Evolutionary conservation across 2,888 invertebrate genomes (phyloP).

Genomic region (Tetramorium bicarinatum): DNA sequence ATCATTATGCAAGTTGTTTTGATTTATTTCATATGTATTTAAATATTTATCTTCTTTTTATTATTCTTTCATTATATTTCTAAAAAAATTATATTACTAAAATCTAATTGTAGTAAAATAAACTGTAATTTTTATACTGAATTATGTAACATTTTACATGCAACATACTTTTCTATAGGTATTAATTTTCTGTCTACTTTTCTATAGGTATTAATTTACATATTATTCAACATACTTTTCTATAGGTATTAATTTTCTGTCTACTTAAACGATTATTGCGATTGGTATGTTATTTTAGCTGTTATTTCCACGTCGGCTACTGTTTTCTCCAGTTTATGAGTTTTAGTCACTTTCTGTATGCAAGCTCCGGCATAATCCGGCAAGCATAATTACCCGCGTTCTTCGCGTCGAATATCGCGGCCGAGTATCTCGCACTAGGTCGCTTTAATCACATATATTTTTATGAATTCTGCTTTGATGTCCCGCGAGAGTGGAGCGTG

Average conservation of each 20-base stretch:
- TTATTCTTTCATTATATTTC: background rate
- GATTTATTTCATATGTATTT: background rate
- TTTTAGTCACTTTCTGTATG: background rate
- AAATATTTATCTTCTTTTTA: background rate
- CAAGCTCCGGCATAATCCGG: constrained; percentile 2
- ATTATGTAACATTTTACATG: background rate
- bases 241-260: background rate
- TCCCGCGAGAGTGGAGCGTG: constrained; percentile 18
- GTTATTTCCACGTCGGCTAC: background rate
- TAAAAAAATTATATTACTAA: background rate
- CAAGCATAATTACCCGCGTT: constrained; percentile 39
- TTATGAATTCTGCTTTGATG: constrained; percentile 49
- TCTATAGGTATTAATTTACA: too few species aligned
- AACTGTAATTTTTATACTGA: background rate
- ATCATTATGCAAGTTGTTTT: background rate
- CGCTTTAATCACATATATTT: constrained; percentile 56
- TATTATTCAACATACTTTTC: background rate
- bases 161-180: background rate
- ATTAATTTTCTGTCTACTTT: too few species aligned
- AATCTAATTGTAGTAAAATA: background rate
- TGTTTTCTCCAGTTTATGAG: background rate
- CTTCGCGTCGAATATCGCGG: constrained; percentile 28
- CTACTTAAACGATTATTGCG: constrained; percentile 11
- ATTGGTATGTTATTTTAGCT: background rate
- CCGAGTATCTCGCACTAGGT: constrained; percentile 10